A percentile compares a stretch with the other conserved stretches of the same genome.
Conservation (phyloP, 2,113 vertebrate genomes). For the Spheniscus mendiculus region DNA sequence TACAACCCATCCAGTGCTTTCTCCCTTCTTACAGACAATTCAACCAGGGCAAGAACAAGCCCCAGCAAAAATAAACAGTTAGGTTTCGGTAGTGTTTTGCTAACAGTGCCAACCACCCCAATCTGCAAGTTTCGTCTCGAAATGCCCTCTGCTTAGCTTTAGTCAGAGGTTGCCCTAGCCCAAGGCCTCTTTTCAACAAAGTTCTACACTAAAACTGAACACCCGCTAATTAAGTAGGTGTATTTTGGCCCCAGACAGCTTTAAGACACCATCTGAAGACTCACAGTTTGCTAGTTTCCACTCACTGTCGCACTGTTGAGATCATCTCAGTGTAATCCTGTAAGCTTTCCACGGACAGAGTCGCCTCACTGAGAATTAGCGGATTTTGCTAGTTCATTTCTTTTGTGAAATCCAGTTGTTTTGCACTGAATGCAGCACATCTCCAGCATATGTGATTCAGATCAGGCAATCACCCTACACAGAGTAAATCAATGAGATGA, state of each 20-base stretch:
- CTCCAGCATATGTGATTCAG: not conserved
- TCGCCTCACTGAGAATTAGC: not conserved
- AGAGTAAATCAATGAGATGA: constrained; percentile 55
- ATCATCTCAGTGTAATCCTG: not conserved
- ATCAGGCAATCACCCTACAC: constrained; percentile 28
- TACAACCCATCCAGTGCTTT: not conserved
- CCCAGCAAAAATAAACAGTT: not conserved
- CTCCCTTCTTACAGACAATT: not conserved
- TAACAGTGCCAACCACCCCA: not conserved
- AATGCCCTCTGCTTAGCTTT: not conserved
- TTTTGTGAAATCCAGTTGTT: constrained; percentile 2
- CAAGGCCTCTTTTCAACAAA: not conserved
- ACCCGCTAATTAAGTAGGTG: not conserved
- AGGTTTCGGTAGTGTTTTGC: not conserved
- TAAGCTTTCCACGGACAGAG: not conserved
- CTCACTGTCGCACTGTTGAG: not conserved
- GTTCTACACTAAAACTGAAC: not conserved
- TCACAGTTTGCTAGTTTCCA: not conserved
- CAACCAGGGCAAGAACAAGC: not conserved
- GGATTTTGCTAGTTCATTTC: not conserved
- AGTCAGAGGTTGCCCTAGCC: not conserved
- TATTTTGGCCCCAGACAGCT: not conserved
- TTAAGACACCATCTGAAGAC: not conserved
- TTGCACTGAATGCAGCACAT: not conserved
- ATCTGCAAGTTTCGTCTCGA: not conserved